phyloP scores from a whole-genome alignment of 2,797 vertebrate species.

The Salarias fasciatus region DNA sequence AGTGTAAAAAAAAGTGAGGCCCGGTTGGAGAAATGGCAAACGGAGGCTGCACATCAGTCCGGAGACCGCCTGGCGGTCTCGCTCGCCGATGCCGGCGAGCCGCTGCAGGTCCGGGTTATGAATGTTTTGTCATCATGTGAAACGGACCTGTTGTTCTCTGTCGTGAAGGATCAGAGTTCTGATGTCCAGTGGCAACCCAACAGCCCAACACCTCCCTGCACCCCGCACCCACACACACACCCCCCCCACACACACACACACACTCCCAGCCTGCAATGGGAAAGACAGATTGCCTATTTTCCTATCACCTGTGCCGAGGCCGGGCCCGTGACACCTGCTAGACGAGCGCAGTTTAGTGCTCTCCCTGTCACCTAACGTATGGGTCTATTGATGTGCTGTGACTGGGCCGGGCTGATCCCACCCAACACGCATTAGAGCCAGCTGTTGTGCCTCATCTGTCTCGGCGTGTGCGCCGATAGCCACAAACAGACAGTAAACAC shows the following conservation, averaged over 20 bases:
- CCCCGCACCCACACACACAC: not conserved
- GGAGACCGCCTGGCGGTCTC: constrained; percentile 14
- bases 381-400: constrained; percentile 80
- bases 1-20: not conserved
- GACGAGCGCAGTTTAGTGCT: constrained; percentile 69
- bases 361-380: constrained; percentile 80
- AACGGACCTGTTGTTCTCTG: constrained; percentile 52
- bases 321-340: constrained; percentile 70
- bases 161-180: constrained; percentile 68
- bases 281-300: constrained; percentile 77
- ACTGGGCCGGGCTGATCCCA: constrained; percentile 75
- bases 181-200: constrained; percentile 67
- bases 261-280: constrained; percentile 12
- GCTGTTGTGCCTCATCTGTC: constrained; percentile 76
- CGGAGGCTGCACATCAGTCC: constrained; percentile 9
- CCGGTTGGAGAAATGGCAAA: not conserved
- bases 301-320: constrained; percentile 64
- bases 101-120: constrained; percentile 54
- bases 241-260: too few relatives aligned
- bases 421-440: constrained; percentile 76
- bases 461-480: constrained; percentile 56
- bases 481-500: constrained; percentile 65
- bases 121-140: constrained; percentile 58
- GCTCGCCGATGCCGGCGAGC: constrained; percentile 40
- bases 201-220: constrained; percentile 1